Evolutionary conservation across 53 echinoderm and acorn worm species (phyloP).

Genomic region (Arbacia lixula): DNA sequence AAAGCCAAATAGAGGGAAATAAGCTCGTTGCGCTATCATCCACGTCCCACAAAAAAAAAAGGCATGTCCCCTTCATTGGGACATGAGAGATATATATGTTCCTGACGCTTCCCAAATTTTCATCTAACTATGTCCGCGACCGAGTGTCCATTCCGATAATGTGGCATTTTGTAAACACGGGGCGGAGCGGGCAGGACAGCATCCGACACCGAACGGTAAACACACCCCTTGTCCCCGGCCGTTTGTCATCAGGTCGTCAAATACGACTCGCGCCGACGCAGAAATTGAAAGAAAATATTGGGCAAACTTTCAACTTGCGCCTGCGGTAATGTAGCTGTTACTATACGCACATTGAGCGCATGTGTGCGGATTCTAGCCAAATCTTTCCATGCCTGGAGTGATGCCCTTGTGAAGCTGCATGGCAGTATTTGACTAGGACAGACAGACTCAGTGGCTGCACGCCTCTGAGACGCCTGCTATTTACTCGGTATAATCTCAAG

Average conservation of each 20-base stretch:
- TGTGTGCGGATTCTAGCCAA: background rate
- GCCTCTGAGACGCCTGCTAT: too few species aligned
- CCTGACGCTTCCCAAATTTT: background rate
- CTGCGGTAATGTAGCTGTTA: background rate
- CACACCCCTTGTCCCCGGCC: background rate
- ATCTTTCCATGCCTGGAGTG: too few species aligned
- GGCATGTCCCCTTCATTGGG: too few species aligned
- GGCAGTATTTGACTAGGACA: too few species aligned
- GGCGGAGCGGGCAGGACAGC: slow-evolving; percentile 10
- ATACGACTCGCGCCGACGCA: background rate
- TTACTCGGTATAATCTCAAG: too few species aligned
- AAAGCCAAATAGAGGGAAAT: too few species aligned
- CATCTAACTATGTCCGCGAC: slow-evolving; percentile 12
- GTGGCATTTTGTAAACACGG: slow-evolving; percentile 5
- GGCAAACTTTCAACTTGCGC: slow-evolving; percentile 18
- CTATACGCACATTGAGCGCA: background rate
- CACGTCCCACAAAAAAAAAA: too few species aligned
- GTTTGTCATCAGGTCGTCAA: slow-evolving; percentile 4
- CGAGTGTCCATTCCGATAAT: slow-evolving; percentile 1
- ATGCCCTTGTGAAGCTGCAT: too few species aligned
- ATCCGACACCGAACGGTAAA: slow-evolving; percentile 7
- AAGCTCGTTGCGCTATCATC: too few species aligned
- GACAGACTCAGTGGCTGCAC: too few species aligned
- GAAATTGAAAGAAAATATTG: slow-evolving; percentile 47
- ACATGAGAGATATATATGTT: background rate